phyloP scores from a whole-genome alignment of 2,797 vertebrate genomes.

The Eupleurogrammus muticus region DNA sequence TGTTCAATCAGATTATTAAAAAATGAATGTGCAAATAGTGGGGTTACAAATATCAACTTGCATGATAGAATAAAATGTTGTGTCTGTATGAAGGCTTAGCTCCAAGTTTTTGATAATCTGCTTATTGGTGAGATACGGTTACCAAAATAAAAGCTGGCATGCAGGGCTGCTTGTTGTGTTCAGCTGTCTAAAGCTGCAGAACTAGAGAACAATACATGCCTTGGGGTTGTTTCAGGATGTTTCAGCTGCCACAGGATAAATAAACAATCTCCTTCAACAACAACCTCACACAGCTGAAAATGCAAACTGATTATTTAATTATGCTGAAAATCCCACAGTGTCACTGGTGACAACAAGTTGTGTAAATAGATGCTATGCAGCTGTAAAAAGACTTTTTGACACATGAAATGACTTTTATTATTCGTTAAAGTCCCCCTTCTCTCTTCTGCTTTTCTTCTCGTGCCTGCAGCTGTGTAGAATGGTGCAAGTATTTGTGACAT shows the following conservation, averaged over 20 bases:
- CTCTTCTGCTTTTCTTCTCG: too few species aligned
- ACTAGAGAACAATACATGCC: neutral
- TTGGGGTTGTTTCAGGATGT: conserved; percentile 2
- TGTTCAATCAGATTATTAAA: neutral
- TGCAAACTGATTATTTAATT: neutral
- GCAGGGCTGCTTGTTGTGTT: neutral
- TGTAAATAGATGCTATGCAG: neutral
- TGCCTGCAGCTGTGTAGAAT: too few species aligned
- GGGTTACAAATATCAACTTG: neutral
- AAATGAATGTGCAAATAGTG: neutral
- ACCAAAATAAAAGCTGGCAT: neutral
- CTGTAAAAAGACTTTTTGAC: neutral
- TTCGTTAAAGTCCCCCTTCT: too few species aligned
- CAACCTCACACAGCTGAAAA: conserved; percentile 17
- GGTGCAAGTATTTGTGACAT: too few species aligned
- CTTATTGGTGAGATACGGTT: neutral
- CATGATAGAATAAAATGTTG: neutral
- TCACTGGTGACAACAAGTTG: neutral
- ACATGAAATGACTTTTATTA: too few species aligned
- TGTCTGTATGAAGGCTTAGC: neutral
- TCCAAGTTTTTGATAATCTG: neutral
- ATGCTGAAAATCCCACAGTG: neutral
- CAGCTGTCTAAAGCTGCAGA: neutral
- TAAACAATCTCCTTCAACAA: conserved; percentile 22
- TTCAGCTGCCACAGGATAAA: conserved; percentile 45